Conservation (phyloP, 1,140 invertebrate species). For the Paralvinella palmiformis region DNA sequence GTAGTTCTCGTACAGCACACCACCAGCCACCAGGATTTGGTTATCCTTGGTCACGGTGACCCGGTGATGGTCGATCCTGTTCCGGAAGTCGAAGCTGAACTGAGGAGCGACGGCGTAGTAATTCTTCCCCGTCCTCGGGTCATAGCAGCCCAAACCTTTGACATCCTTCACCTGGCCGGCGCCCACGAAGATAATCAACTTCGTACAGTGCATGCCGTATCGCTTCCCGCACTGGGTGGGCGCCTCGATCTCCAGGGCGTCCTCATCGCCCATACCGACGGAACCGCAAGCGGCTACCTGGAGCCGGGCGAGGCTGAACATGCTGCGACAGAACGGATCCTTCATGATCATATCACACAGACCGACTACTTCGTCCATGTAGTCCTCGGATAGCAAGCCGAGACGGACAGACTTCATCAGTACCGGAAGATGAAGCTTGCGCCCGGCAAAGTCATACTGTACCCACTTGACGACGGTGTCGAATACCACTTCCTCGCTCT, state of each 20-base stretch:
- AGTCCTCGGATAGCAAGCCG: slow-evolving; percentile 22
- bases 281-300: slow-evolving; percentile 15
- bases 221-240: slow-evolving; percentile 21
- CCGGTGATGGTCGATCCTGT: slow-evolving; percentile 31
- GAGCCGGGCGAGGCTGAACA: slow-evolving; percentile 21
- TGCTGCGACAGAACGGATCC: slow-evolving; percentile 22
- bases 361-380: slow-evolving; percentile 3
- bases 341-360: slow-evolving; percentile 19
- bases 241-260: slow-evolving; percentile 10
- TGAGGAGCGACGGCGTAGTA: slow-evolving; percentile 33
- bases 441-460: slow-evolving; percentile 21
- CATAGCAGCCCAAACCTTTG: slow-evolving; percentile 33
- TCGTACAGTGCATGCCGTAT: slow-evolving; percentile 34
- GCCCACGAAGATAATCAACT: slow-evolving; percentile 36
- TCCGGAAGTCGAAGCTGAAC: slow-evolving; percentile 37
- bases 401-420: slow-evolving; percentile 31
- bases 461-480: slow-evolving; percentile 32
- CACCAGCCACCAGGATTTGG: slow-evolving; percentile 33
- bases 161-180: slow-evolving; percentile 22
- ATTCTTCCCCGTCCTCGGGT: slow-evolving; percentile 30
- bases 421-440: slow-evolving; percentile 23
- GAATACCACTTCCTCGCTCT: slow-evolving; percentile 33
- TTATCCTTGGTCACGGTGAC: slow-evolving; percentile 25
- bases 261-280: slow-evolving; percentile 1
- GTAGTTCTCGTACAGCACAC: slow-evolving; percentile 37